Percentiles rank a stretch among this genome's conserved stretches.
phyloP scores from a whole-genome alignment of 2,797 vertebrate genomes.

The Phoeniculus purpureus region DNA sequence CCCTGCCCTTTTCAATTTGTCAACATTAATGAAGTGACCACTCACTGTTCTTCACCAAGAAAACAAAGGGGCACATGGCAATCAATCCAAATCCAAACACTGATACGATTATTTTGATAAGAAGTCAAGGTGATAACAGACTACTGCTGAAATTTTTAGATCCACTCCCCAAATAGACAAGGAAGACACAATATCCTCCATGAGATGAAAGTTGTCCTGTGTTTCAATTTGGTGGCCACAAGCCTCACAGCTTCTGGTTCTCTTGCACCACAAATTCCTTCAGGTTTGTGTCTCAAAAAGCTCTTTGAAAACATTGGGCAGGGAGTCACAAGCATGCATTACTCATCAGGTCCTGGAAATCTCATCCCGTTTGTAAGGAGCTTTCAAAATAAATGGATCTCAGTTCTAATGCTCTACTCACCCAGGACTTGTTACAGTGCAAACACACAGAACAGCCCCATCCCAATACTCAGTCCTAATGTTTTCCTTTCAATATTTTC shows the following conservation, averaged over 20 bases:
- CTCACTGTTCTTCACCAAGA: not conserved
- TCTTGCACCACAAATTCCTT: slow-evolving; percentile 34
- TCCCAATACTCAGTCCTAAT: not conserved
- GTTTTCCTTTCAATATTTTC: slow-evolving; percentile 5
- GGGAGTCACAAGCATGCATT: slow-evolving; percentile 49
- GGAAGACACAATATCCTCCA: not conserved
- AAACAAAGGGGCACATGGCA: not conserved
- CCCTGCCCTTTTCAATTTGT: no score
- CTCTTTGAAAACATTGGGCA: slow-evolving; percentile 53
- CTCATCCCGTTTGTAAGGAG: slow-evolving; percentile 11
- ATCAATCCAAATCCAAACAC: slow-evolving; percentile 21
- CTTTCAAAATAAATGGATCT: slow-evolving; percentile 57
- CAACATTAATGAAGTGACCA: no score
- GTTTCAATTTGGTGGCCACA: not conserved
- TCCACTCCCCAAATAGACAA: not conserved
- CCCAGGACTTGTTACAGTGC: not conserved
- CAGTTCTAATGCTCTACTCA: slow-evolving; percentile 26
- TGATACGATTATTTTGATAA: slow-evolving; percentile 13
- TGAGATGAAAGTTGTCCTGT: not conserved
- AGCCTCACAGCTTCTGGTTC: slow-evolving; percentile 31
- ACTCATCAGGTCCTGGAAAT: slow-evolving; percentile 68
- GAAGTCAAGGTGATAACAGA: not conserved
- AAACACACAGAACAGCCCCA: not conserved
- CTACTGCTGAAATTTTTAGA: slow-evolving; percentile 28
- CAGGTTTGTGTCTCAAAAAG: slow-evolving; percentile 58